Evolutionary conservation across 2,888 invertebrate species (phyloP).

Genomic region (Caenorhabditis zanzibari): DNA sequence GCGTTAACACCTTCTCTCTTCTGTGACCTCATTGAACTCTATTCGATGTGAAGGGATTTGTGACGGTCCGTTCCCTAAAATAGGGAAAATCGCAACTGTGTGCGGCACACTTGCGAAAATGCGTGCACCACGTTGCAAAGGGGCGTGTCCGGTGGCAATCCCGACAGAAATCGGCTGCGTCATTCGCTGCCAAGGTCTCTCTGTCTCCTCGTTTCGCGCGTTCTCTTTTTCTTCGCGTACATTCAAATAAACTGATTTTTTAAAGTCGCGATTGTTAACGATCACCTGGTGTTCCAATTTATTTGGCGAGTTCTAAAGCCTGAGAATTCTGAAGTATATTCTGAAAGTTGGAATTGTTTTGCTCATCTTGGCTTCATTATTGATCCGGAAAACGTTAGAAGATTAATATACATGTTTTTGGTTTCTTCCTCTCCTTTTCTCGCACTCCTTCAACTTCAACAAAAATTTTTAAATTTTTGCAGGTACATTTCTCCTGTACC

Average conservation of each 20-base stretch:
- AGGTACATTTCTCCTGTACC: constrained; percentile 52
- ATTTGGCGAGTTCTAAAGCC: not conserved
- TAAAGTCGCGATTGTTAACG: not conserved
- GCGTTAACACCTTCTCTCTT: no score
- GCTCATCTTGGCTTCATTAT: not conserved
- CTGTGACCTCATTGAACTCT: no score
- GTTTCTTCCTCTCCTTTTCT: no score
- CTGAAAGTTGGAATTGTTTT: no score
- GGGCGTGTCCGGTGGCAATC: constrained; percentile 34
- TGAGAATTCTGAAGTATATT: not conserved
- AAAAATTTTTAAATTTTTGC: not conserved
- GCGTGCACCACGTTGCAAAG: constrained; percentile 30
- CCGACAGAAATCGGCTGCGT: constrained; percentile 47
- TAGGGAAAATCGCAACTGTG: constrained; percentile 1
- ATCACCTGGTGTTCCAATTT: not conserved
- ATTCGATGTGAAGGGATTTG: no score
- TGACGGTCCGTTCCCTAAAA: not conserved
- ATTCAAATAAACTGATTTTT: constrained; percentile 25
- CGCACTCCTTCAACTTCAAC: not conserved
- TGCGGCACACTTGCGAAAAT: constrained; percentile 26
- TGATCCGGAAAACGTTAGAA: no score
- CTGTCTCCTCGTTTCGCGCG: constrained; percentile 1
- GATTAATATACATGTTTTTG: no score
- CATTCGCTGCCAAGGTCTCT: constrained; percentile 34
- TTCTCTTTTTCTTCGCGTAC: constrained; percentile 26